These are phyloP conservation scores for Paedocypris sp. DNA, from an alignment of 2,113 vertebrate genomes.

Conservation along the genomic window DNA sequence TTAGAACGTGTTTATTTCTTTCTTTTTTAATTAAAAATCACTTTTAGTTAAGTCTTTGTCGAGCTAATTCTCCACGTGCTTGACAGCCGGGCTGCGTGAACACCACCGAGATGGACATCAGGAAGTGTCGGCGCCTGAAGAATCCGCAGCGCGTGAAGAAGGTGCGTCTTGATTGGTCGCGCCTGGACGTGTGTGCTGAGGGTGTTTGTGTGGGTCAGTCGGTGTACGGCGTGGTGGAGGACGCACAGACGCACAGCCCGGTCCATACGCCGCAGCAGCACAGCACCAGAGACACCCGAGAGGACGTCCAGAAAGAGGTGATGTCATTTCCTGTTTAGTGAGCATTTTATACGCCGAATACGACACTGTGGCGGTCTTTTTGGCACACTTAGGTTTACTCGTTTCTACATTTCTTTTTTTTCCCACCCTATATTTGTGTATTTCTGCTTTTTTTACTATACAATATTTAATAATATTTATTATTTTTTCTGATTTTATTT, in stretches of 20 bases:
- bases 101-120: slow-evolving; percentile 98
- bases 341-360: no score
- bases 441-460: no score
- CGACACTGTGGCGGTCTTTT: no score
- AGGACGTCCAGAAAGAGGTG: slow-evolving; percentile 88
- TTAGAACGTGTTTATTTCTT: no score
- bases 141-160: slow-evolving; percentile 95
- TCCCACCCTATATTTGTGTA: no score
- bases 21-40: no score
- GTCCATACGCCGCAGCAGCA: slow-evolving; percentile 72
- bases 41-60: no score
- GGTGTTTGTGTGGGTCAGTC: slow-evolving; percentile 60
- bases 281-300: slow-evolving; percentile 81
- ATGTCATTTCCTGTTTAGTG: no score
- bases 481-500: no score
- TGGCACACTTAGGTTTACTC: no score
- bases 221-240: slow-evolving; percentile 84
- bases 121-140: slow-evolving; percentile 95
- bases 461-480: no score
- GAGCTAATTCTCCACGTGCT: not conserved
- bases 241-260: slow-evolving; percentile 83
- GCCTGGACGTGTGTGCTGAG: not conserved
- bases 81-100: slow-evolving; percentile 93
- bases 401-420: no score
- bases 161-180: slow-evolving; percentile 63